Evolutionary conservation across 2,797 vertebrate genomes (phyloP).

Genomic region (Neomorphus geoffroyi): DNA sequence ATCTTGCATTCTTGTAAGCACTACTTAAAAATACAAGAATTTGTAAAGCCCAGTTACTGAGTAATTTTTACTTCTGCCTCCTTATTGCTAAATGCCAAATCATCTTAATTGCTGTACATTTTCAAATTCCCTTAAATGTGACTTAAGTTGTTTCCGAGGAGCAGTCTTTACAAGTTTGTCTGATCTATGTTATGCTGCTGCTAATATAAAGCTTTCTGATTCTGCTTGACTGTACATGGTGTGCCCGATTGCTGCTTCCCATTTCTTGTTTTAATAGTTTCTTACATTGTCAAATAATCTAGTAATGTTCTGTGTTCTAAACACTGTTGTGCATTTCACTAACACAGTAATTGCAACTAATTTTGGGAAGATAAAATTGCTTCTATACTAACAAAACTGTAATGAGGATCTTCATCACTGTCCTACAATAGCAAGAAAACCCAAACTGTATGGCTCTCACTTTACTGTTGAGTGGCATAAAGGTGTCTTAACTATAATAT

Average conservation of each 20-base stretch:
- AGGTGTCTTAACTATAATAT: not conserved
- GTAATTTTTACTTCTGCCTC: not conserved
- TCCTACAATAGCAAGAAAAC: not conserved
- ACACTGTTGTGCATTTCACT: constrained; percentile 25
- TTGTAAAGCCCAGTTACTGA: not conserved
- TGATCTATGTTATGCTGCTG: not conserved
- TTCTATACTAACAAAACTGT: not conserved
- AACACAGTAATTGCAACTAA: constrained; percentile 50
- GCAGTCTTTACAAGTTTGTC: not conserved
- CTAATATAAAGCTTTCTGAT: not conserved
- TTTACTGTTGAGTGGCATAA: not conserved
- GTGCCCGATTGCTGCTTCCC: not conserved
- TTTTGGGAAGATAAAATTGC: not conserved
- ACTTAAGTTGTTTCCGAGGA: not conserved
- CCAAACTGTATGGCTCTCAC: not conserved
- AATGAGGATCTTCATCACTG: not conserved
- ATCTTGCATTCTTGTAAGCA: not conserved
- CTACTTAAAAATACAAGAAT: not conserved
- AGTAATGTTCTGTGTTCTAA: not conserved
- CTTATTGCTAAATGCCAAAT: not conserved
- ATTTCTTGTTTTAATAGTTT: not conserved
- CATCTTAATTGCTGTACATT: not conserved
- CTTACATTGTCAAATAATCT: not conserved
- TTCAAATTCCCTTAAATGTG: not conserved
- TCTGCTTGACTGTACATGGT: not conserved